phyloP scores from a whole-genome alignment of 2,113 vertebrate species.

The Crotophaga sulcirostris region DNA sequence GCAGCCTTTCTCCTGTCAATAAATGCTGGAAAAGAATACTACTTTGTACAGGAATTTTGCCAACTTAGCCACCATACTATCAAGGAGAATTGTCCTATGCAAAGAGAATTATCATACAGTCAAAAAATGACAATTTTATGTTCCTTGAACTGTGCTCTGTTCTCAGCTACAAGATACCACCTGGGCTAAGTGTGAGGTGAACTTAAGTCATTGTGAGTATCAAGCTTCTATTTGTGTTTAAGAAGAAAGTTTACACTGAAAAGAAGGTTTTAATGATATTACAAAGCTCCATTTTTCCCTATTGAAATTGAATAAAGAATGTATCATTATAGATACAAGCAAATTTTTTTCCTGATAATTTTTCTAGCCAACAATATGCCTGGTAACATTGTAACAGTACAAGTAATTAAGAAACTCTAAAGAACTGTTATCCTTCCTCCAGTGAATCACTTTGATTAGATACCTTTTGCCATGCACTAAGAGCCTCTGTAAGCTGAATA shows the following conservation, averaged over 20 bases:
- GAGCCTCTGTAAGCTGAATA: background rate
- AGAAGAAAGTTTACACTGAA: background rate
- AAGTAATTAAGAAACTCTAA: background rate
- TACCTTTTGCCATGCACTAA: background rate
- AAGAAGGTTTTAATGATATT: background rate
- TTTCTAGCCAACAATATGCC: background rate
- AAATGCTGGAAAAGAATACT: background rate
- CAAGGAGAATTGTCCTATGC: background rate
- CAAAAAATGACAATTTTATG: background rate
- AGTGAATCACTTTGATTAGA: background rate
- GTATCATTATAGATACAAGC: accelerated
- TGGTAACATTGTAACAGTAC: background rate
- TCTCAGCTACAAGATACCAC: background rate
- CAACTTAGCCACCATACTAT: background rate
- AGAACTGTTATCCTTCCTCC: background rate
- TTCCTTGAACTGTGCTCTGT: background rate
- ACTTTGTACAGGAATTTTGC: background rate
- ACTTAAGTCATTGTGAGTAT: background rate
- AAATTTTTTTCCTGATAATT: background rate
- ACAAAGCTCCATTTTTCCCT: background rate
- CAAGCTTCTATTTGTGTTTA: background rate
- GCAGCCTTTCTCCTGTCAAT: background rate
- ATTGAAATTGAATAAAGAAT: background rate
- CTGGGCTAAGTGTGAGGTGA: background rate
- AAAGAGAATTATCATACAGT: background rate